Base-by-base conservation (phyloP, 2,797 vertebrate species). In the Toxotes lorentzi region DNA sequence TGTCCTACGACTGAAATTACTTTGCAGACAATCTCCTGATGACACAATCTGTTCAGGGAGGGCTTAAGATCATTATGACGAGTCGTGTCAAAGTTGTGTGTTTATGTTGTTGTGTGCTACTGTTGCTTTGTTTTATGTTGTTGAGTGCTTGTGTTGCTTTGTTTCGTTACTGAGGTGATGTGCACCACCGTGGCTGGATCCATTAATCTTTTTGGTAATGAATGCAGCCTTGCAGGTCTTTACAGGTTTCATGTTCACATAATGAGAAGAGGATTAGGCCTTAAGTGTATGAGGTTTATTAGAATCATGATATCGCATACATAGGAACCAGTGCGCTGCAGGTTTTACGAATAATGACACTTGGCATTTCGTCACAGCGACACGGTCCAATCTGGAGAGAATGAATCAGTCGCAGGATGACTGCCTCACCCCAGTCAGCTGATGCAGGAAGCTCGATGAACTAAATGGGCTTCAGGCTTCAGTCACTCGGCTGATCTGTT, bases 131-230 rank as follows among this genome's bases (percentile, higher is more conserved):
- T 30, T 70, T 75, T 69, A 58, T 51, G 50, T 43, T 58, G 56
- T 54, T 48, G 2, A 43, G 62, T 45, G 45, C 38, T 66, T 61
- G 16, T 64, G 51, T 75, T 77, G 60, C 65, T 73, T 48, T 82
- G 74, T 89, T 83, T 77, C 67, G 70, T 60, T 24, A 51, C 68
- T 43, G 72, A 78, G 78, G 61, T 66, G 23, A 67, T 40, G 81
- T 64, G 54, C 62, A 58, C 85, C 78, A 70, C 79, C 77, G 57
- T 30, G 57, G 66, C 67, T 83, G 76, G 63, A 85, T 76, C 73
- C 78, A 91, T 93, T 92, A 74, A 93, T 95, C 91, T 93, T 90
- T 72, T 67, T 35, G 71, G 58, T 91, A 91, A 93, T 89, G 83
- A 92, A 92, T 62, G 73, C 83, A 81, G 88, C 76, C 73, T 81